These are phyloP conservation scores for Sebastes hubbsi DNA, from an alignment of 2,797 vertebrate species.

Conservation along the genomic window DNA sequence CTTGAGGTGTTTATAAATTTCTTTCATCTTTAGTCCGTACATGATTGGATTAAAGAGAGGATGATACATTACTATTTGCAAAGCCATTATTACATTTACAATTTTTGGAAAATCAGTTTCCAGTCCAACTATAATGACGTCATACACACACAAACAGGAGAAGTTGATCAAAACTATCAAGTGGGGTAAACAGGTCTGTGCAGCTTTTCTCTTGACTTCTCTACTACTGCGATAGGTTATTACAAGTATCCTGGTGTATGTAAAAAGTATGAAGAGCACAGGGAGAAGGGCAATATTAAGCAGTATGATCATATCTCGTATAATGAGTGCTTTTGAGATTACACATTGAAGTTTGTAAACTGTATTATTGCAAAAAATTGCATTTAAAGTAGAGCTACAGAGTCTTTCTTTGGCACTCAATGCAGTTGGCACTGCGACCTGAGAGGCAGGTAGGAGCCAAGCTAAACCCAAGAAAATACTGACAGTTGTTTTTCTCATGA, in stretches of 20 bases:
- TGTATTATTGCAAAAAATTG: not conserved
- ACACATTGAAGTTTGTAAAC: not conserved
- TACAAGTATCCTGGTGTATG: not conserved
- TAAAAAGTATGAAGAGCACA: not conserved
- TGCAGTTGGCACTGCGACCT: rapidly evolving
- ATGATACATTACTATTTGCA: constrained; percentile 35
- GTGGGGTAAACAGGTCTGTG: not conserved
- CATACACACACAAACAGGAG: constrained; percentile 8
- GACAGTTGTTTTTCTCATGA: constrained; percentile 21
- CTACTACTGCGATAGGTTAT: not conserved
- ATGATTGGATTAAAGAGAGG: constrained; percentile 49
- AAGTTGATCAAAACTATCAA: constrained; percentile 19
- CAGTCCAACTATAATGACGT: constrained; percentile 3
- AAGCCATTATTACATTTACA: constrained; percentile 24
- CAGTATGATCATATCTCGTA: not conserved
- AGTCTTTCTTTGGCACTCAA: not conserved
- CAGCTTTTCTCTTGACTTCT: not conserved
- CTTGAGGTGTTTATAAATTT: constrained; percentile 29
- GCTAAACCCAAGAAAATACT: not conserved
- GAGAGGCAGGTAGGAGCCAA: constrained; percentile 9
- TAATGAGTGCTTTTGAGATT: not conserved
- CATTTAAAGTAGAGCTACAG: not conserved
- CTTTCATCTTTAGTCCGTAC: constrained; percentile 47
- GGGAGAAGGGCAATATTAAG: not conserved
- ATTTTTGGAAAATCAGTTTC: constrained; percentile 13